phyloP scores from a whole-genome alignment of 1,140 invertebrate species.

The Metaphire vulgaris region DNA sequence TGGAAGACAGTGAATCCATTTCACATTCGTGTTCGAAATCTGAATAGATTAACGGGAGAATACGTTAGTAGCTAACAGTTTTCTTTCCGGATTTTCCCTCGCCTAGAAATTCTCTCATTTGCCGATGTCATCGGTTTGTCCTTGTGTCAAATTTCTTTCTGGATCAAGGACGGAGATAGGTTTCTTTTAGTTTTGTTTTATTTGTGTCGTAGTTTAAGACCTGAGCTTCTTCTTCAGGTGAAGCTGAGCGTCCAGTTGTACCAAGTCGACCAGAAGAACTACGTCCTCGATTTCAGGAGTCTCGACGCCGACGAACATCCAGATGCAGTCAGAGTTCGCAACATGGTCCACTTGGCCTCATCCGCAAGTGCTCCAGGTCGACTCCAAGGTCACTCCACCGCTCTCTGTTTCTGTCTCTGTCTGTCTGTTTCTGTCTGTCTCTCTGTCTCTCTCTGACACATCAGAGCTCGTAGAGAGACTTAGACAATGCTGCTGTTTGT shows the following conservation, averaged over 20 bases:
- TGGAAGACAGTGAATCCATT: constrained; percentile 95
- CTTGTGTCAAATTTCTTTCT: too few species aligned
- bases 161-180: too few species aligned
- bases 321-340: constrained; percentile 28
- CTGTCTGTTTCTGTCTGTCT: too few species aligned
- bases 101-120: too few species aligned
- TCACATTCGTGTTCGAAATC: constrained; percentile 79
- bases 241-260: constrained; percentile 98
- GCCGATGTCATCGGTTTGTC: too few species aligned
- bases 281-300: constrained; percentile 94
- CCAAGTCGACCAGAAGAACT: constrained; percentile 96
- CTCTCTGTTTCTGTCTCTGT: too few species aligned
- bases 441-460: too few species aligned
- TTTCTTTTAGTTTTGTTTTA: too few species aligned
- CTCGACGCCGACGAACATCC: constrained; percentile 51
- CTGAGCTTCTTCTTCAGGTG: constrained; percentile 55
- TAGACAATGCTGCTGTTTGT: too few species aligned
- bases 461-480: too few species aligned
- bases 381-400: neutral
- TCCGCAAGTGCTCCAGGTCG: neutral
- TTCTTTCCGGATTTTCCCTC: too few species aligned
- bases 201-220: too few species aligned
- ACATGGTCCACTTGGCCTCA: constrained; percentile 20
- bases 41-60: constrained; percentile 71
- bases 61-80: constrained; percentile 59